Evolutionary conservation across 2,797 vertebrate species (phyloP), one percentile per base, ranked within the genome.

Genomic region (Acipenser transmontanus): DNA sequence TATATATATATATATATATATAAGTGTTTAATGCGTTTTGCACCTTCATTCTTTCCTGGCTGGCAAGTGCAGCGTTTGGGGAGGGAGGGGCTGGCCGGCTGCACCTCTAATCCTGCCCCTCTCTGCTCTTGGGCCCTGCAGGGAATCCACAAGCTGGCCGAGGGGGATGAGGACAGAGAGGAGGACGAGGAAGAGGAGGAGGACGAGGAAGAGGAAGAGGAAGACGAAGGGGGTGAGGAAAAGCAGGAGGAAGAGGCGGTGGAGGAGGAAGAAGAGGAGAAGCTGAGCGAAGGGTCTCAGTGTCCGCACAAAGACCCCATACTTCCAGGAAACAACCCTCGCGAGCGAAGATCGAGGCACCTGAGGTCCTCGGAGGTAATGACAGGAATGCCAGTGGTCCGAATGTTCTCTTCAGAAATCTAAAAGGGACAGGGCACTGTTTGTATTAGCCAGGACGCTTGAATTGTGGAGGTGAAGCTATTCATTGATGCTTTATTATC

Each of bases 91-190:
- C 34, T 34, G 2, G 34, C 34, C 34, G 34, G 64, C 66, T 17
- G 51, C 11, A 47, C n/a, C n/a, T 12, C 17, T 67, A 7, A 59
- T 12, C 34, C 59, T n/a, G 14, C 17, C 4, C 1, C 47, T 4
- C 11, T 12, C n/a, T 10, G 14, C 8, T 61, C 48, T 48, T 7
- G 47, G 13, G n/a, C n/a, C 9, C 54, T 17, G 48, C 72, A 98
- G 96, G 93, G 95, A 62, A 86, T 95, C 75, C 93, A 94, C 56
- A 92, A 91, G 70, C 85, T 95, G 13, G 93, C 91, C 62, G 84
- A 95, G 66, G 94, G 96, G 52, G 84, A 83, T 61, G 93, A 92
- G 34, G 95, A 97, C 61, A 84, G 86, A 57, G 90, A 93, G 67
- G 94, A 95, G 11, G 69, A 87, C 59, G 94, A 95, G 1, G 93